These are phyloP conservation scores for Stomatorhinus walkeri DNA, from an alignment of 2,797 vertebrate genomes.

Conservation along the genomic window DNA sequence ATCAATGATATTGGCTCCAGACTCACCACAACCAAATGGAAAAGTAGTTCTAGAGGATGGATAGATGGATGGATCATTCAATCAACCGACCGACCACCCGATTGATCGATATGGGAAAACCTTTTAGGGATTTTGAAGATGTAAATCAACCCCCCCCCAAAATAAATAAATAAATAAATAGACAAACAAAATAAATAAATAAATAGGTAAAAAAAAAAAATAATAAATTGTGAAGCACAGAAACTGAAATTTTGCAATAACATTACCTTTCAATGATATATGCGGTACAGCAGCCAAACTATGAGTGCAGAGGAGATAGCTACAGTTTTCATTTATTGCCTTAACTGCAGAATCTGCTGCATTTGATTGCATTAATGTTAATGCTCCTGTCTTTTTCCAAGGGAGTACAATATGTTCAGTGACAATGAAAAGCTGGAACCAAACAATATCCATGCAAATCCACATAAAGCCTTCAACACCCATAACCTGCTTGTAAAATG, in stretches of 20 bases:
- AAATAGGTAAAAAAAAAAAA: background rate
- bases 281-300: background rate
- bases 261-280: background rate
- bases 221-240: background rate
- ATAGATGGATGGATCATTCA: background rate
- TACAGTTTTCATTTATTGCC: background rate
- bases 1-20: background rate
- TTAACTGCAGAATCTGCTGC: background rate
- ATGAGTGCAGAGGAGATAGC: background rate
- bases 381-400: background rate
- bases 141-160: background rate
- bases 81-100: too few relatives aligned
- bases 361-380: background rate
- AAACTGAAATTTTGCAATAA: background rate
- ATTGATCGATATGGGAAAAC: background rate
- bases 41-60: background rate
- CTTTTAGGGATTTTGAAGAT: background rate
- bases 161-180: background rate
- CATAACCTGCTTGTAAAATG: background rate
- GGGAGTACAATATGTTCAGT: background rate
- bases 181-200: too few relatives aligned
- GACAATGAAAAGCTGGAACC: background rate
- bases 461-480: background rate
- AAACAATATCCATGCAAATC: constrained; percentile 9
- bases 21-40: background rate